phyloP scores from a whole-genome alignment of 2,113 vertebrate genomes.

The Xenopus laevis region DNA sequence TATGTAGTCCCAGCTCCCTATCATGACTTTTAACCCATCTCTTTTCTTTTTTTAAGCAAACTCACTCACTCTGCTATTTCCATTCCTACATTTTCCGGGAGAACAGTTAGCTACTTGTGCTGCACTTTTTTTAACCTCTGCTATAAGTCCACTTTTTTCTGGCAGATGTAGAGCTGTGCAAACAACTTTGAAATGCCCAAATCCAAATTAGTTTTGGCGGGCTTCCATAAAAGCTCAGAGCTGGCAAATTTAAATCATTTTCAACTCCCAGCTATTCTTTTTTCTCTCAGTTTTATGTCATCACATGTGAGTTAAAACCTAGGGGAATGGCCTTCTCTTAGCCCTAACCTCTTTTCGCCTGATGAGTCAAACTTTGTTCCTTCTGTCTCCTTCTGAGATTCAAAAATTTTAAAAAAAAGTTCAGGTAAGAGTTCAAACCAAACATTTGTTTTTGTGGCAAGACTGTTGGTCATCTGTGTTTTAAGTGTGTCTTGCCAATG shows the following conservation, averaged over 20 bases:
- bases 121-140: slow-evolving; percentile 53
- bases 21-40: no score
- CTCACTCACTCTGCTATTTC: not conserved
- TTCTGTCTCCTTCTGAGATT: not conserved
- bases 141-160: slow-evolving; percentile 51
- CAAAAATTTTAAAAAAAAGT: not conserved
- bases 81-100: not conserved
- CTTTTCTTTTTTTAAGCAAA: no score
- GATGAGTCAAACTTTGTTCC: not conserved
- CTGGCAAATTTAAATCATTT: slow-evolving; percentile 67
- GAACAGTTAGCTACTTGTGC: slow-evolving; percentile 62
- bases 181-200: slow-evolving; percentile 54
- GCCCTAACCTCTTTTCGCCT: slow-evolving; percentile 53
- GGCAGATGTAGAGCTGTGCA: slow-evolving; percentile 60
- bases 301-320: slow-evolving; percentile 63
- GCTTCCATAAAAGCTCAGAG: slow-evolving; percentile 52
- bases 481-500: not conserved
- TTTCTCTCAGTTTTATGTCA: slow-evolving; percentile 57
- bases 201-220: slow-evolving; percentile 57
- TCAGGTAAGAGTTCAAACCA: slow-evolving; percentile 6
- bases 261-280: slow-evolving; percentile 46
- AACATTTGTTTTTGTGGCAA: not conserved
- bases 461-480: not conserved
- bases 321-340: slow-evolving; percentile 50
- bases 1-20: no score